Evolutionary conservation across 1,140 invertebrate species (phyloP).

Genomic region (Eurosta solidaginis): DNA sequence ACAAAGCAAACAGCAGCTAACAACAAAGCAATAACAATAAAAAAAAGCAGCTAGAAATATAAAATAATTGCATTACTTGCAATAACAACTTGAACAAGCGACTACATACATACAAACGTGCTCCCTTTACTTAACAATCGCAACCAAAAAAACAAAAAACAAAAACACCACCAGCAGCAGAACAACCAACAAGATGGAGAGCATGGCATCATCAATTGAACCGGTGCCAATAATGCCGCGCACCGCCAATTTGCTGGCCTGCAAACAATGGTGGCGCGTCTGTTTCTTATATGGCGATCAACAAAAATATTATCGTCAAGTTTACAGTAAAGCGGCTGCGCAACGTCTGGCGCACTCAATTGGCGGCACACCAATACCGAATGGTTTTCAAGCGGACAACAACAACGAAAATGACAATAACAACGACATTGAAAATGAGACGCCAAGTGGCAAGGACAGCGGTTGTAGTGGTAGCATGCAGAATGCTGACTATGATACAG

Average conservation of each 20-base stretch:
- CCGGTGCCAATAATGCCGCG: conserved; percentile 58
- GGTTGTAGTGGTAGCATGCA: conserved; percentile 37
- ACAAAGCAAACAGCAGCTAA: neutral
- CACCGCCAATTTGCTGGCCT: conserved; percentile 75
- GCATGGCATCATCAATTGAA: conserved; percentile 43
- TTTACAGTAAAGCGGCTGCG: conserved; percentile 71
- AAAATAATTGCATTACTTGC: neutral
- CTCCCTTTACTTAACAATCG: conserved; percentile 19
- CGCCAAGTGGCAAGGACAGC: conserved; percentile 48
- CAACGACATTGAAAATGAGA: conserved; percentile 40
- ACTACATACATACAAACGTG: conserved; percentile 28
- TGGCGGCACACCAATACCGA: neutral
- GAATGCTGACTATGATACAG: conserved; percentile 49
- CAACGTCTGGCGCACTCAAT: conserved; percentile 58
- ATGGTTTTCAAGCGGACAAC: neutral
- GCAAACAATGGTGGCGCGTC: conserved; percentile 86
- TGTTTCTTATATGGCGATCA: conserved; percentile 85
- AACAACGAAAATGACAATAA: conserved; percentile 32
- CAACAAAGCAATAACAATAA: conserved; percentile 11
- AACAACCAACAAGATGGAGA: conserved; percentile 36
- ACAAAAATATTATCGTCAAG: conserved; percentile 79
- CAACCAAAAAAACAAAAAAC: too few species aligned
- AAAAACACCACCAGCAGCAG: conserved; percentile 43
- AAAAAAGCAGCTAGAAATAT: conserved; percentile 27
- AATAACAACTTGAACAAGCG: conserved; percentile 37